Evolutionary conservation across 37 sponge, comb jelly and placozoan genomes (phyloP).

Genomic region (Ianthella basta): DNA sequence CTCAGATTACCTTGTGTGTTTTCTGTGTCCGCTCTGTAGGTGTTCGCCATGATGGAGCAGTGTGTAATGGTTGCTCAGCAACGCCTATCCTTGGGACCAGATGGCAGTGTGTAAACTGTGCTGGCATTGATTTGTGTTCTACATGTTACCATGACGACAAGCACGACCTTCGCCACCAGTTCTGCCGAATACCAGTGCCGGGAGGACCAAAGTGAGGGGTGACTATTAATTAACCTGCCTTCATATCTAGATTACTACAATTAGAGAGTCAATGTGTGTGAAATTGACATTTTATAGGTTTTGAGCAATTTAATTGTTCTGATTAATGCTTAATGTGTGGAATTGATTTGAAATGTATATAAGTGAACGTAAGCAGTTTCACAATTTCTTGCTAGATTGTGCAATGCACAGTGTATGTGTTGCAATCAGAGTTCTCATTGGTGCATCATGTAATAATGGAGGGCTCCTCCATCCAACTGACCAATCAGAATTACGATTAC

Average conservation of each 20-base stretch:
- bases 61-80: constrained; percentile 73
- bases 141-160: constrained; percentile 87
- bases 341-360: background rate
- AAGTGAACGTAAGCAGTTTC: too few species aligned
- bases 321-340: background rate
- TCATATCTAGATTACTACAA: too few species aligned
- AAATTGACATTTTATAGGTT: too few species aligned
- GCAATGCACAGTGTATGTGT: too few species aligned
- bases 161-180: constrained; percentile 70
- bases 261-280: too few species aligned
- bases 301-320: background rate
- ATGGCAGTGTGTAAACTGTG: constrained; percentile 80
- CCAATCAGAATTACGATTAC: too few species aligned
- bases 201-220: constrained; percentile 52
- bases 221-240: too few species aligned
- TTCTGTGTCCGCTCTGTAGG: constrained; percentile 34
- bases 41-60: constrained; percentile 61
- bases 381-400: too few species aligned
- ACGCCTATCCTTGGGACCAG: constrained; percentile 73
- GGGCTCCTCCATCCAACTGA: too few species aligned
- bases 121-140: constrained; percentile 71
- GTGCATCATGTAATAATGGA: too few species aligned
- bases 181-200: constrained; percentile 58
- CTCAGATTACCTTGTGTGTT: too few species aligned
- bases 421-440: too few species aligned